These are phyloP conservation scores for Cariama cristata DNA, from an alignment of 2,113 vertebrate species.

Conservation along the genomic window DNA sequence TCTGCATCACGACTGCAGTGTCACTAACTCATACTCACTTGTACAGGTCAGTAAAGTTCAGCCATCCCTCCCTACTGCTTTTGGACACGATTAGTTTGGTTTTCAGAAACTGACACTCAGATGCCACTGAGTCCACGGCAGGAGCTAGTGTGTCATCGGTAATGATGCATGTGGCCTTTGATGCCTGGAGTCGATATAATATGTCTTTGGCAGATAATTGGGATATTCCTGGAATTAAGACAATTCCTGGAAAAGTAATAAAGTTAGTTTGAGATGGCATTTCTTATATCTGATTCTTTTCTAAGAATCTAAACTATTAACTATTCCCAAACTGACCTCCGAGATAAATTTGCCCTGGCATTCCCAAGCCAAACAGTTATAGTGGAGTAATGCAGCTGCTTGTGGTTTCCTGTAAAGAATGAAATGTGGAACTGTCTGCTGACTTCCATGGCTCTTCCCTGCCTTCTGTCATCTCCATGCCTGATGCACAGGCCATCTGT, in stretches of 20 bases:
- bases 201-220: constrained; percentile 85
- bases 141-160: constrained; percentile 72
- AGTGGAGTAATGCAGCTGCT: background rate
- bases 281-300: background rate
- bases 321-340: background rate
- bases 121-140: constrained; percentile 73
- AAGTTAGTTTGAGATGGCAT: background rate
- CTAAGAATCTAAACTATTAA: background rate
- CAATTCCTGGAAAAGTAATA: constrained; percentile 62
- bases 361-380: background rate
- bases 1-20: background rate
- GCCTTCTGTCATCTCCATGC: background rate
- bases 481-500: background rate
- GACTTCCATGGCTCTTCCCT: background rate
- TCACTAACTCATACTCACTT: constrained; percentile 66
- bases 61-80: constrained; percentile 76
- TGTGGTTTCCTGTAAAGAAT: background rate
- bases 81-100: constrained; percentile 80
- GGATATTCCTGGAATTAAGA: constrained; percentile 80
- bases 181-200: constrained; percentile 76
- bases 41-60: constrained; percentile 76
- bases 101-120: constrained; percentile 74
- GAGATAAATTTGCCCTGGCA: background rate
- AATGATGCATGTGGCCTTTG: constrained; percentile 79
- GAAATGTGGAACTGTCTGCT: background rate